These are phyloP conservation scores for Tenebrio molitor DNA, from an alignment of 1,140 invertebrate species.

Conservation along the genomic window DNA sequence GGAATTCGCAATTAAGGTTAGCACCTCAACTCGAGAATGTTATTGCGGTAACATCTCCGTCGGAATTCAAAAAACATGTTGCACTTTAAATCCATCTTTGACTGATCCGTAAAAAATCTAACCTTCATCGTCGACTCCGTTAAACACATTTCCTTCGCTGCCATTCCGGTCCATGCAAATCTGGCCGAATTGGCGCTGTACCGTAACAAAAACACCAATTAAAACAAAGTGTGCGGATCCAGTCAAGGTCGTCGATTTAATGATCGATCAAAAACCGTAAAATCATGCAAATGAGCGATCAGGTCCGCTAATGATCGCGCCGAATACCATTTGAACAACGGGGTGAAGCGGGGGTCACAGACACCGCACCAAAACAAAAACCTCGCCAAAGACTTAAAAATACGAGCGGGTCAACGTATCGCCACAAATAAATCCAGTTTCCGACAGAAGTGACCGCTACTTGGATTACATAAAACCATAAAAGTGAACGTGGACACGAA, in stretches of 20 bases:
- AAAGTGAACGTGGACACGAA: too few relatives aligned
- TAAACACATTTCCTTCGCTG: not conserved
- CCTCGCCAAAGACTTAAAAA: too few relatives aligned
- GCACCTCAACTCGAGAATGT: not conserved
- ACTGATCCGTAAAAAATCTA: not conserved
- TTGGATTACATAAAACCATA: slow-evolving; percentile 1
- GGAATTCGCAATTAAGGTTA: not conserved
- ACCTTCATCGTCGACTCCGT: not conserved
- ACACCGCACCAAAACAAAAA: not conserved
- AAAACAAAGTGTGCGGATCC: slow-evolving; percentile 10
- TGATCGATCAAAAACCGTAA: too few relatives aligned
- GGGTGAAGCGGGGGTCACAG: too few relatives aligned
- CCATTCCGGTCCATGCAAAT: not conserved
- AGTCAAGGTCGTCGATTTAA: too few relatives aligned
- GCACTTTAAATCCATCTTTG: not conserved
- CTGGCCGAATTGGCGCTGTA: not conserved
- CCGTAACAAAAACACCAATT: slow-evolving; percentile 26
- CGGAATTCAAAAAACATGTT: not conserved
- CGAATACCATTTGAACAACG: too few relatives aligned
- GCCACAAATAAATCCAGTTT: not conserved
- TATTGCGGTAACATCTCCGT: not conserved
- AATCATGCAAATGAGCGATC: too few relatives aligned
- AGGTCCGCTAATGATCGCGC: too few relatives aligned
- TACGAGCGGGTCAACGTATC: slow-evolving; percentile 6
- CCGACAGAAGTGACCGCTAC: not conserved